Conservation (phyloP, 1,140 invertebrate species). For the Magallana gigas region DNA sequence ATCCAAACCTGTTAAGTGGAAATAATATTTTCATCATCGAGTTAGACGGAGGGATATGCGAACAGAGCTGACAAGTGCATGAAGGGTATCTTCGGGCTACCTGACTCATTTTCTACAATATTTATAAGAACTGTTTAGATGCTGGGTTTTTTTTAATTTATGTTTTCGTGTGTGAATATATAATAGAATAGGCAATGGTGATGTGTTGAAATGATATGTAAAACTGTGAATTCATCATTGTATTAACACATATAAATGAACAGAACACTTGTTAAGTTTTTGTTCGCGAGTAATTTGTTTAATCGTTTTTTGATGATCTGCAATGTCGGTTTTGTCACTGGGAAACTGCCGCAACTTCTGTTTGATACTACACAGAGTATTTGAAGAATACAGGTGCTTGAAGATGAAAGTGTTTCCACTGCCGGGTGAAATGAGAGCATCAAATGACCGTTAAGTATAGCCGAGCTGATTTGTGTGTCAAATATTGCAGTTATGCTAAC, state of each 20-base stretch:
- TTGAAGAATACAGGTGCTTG: not conserved
- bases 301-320: slow-evolving; percentile 32
- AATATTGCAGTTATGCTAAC: slow-evolving; percentile 38
- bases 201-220: not conserved
- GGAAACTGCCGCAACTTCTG: not conserved
- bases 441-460: slow-evolving; percentile 22
- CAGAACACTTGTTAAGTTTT: not conserved
- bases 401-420: not conserved
- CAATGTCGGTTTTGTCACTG: not conserved
- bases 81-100: slow-evolving; percentile 23
- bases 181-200: not conserved
- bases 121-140: not conserved
- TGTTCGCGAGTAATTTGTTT: slow-evolving; percentile 27
- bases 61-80: slow-evolving; percentile 12
- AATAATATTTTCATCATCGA: slow-evolving; percentile 9
- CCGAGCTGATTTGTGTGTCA: not conserved
- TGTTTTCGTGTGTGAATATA: too few species aligned
- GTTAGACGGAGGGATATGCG: not conserved
- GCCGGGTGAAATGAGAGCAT: not conserved
- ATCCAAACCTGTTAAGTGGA: not conserved
- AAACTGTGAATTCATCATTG: not conserved
- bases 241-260: not conserved
- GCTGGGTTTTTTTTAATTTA: too few species aligned
- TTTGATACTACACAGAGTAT: slow-evolving; percentile 1
- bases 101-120: slow-evolving; percentile 26